A percentile compares a stretch with the other conserved stretches of the same genome.
Conservation (phyloP, 2,888 invertebrate species). For the Helicoverpa assulta region DNA sequence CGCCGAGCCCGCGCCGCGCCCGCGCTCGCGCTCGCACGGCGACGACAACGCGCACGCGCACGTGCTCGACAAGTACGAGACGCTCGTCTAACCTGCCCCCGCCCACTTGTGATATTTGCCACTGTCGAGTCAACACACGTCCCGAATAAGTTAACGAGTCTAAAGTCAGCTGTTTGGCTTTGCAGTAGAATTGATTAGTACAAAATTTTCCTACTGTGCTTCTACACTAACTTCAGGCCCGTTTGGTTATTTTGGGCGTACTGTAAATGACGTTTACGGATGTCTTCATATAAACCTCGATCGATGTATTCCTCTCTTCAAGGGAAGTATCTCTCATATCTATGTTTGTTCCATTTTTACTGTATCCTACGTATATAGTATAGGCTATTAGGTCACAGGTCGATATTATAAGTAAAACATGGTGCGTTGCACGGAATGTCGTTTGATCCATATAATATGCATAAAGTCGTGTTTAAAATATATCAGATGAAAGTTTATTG, state of each 20-base stretch:
- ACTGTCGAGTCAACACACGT: constrained; percentile 42
- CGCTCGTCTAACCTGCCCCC: constrained; percentile 79
- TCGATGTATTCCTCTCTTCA: constrained; percentile 34
- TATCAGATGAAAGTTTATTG: constrained; percentile 62
- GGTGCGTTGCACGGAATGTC: constrained; percentile 71
- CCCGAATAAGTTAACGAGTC: too few relatives aligned
- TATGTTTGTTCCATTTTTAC: constrained; percentile 52
- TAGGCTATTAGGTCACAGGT: constrained; percentile 54
- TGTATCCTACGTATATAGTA: constrained; percentile 55
- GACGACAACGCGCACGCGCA: constrained; percentile 82
- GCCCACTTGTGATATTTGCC: constrained; percentile 65
- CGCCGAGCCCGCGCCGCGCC: constrained; percentile 68
- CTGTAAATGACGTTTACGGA: constrained; percentile 43
- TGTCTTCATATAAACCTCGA: constrained; percentile 38
- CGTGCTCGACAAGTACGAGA: constrained; percentile 88
- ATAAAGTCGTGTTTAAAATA: constrained; percentile 60
- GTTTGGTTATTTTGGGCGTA: too few relatives aligned
- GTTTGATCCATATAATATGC: constrained; percentile 63
- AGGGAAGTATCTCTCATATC: constrained; percentile 51
- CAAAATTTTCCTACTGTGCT: too few relatives aligned
- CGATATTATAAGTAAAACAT: constrained; percentile 61
- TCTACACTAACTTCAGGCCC: too few relatives aligned
- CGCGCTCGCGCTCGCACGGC: constrained; percentile 83
- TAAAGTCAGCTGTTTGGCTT: too few relatives aligned
- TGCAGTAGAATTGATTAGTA: too few relatives aligned